These are phyloP conservation scores for Anoplius nigerrimus DNA, from an alignment of 2,888 invertebrate species.

Conservation along the genomic window DNA sequence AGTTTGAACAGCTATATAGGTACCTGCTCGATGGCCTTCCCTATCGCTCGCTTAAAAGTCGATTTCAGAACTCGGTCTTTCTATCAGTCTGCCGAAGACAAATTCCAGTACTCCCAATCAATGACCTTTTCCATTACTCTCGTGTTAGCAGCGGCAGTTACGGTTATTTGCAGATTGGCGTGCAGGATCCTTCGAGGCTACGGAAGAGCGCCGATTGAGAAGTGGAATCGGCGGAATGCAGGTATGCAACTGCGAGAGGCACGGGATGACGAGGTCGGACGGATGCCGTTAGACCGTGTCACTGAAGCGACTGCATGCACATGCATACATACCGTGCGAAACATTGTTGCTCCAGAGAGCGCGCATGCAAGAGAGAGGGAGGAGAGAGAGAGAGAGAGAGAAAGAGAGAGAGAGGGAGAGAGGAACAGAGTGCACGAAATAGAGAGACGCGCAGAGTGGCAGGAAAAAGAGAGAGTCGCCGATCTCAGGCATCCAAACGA, in stretches of 20 bases:
- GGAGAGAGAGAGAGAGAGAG: slow-evolving; percentile 22
- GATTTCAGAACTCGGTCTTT: no score
- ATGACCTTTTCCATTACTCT: no score
- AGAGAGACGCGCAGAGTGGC: neutral
- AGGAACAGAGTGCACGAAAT: neutral
- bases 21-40: no score
- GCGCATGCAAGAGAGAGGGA: slow-evolving; percentile 24
- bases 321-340: slow-evolving; percentile 35
- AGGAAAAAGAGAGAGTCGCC: slow-evolving; percentile 29
- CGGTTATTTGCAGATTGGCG: no score
- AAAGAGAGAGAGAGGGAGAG: slow-evolving; percentile 16
- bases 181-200: neutral
- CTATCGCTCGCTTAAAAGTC: no score
- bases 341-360: slow-evolving; percentile 27
- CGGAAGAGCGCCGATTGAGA: slow-evolving; percentile 21
- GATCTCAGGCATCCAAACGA: slow-evolving; percentile 39
- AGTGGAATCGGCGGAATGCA: slow-evolving; percentile 35
- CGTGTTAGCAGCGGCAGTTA: no score
- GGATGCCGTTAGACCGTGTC: slow-evolving; percentile 65
- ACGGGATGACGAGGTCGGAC: slow-evolving; percentile 56
- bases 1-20: no score
- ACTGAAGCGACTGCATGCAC: slow-evolving; percentile 35
- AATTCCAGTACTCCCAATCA: no score
- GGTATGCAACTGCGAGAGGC: slow-evolving; percentile 51
- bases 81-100: no score